Conservation (phyloP, 2,113 vertebrate genomes). For the Enhydra lutris region DNA sequence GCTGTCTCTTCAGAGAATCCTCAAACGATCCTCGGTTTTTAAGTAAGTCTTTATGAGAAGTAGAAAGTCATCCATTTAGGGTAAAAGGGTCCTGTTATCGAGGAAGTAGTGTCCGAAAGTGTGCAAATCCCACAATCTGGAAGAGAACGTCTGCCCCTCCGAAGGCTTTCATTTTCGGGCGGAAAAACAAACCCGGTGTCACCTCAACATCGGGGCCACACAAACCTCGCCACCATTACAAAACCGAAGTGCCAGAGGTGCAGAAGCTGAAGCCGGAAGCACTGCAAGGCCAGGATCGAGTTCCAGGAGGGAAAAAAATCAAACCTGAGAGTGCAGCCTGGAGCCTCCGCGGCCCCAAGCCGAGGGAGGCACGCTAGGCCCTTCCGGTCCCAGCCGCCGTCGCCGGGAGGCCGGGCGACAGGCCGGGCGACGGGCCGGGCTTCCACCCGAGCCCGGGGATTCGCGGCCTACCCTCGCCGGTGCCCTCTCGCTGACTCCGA, state of each 20-base stretch:
- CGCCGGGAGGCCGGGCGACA: constrained; percentile 1
- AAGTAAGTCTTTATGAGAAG: neutral
- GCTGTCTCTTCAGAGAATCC: constrained; percentile 29
- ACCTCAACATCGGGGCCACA: constrained; percentile 27
- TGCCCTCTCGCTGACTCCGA: neutral
- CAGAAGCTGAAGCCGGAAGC: neutral
- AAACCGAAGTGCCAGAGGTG: constrained; percentile 51
- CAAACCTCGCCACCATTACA: constrained; percentile 63
- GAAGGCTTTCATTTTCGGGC: constrained; percentile 54
- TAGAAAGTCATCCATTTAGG: constrained; percentile 42
- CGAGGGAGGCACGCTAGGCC: constrained; percentile 50
- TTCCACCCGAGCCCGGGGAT: constrained; percentile 80
- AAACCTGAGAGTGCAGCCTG: neutral
- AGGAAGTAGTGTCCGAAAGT: constrained; percentile 40
- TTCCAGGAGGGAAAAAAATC: neutral
- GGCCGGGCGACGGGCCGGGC: constrained; percentile 51
- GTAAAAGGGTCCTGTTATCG: constrained; percentile 17
- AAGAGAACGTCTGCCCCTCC: neutral
- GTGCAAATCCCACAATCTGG: neutral
- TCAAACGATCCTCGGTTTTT: neutral
- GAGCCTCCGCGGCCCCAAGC: neutral
- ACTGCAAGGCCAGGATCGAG: neutral
- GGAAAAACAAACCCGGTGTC: constrained; percentile 56
- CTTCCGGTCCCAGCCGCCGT: constrained; percentile 51
- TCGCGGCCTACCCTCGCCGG: constrained; percentile 71